Percentiles rank a stretch among this genome's conserved stretches.
These are phyloP conservation scores for Xyrichtys novacula DNA, from an alignment of 2,797 vertebrate genomes.

Conservation along the genomic window DNA sequence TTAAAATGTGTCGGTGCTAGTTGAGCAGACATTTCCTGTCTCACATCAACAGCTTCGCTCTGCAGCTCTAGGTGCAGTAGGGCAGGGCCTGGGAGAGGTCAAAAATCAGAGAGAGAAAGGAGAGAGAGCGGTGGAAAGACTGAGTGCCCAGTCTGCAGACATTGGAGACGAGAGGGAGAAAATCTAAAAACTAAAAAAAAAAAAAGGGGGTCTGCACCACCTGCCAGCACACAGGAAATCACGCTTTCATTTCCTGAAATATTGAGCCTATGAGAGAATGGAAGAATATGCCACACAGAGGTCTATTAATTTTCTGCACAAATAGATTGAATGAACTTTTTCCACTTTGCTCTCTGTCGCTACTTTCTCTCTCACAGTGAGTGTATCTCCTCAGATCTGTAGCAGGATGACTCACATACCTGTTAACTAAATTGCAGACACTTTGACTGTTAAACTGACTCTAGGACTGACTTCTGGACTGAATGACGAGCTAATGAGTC, in stretches of 20 bases:
- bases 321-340: slow-evolving; percentile 44
- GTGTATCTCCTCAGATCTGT: slow-evolving; percentile 1
- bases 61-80: slow-evolving; percentile 29
- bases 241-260: slow-evolving; percentile 65
- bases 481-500: slow-evolving; percentile 63
- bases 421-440: slow-evolving; percentile 34
- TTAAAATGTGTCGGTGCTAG: slow-evolving; percentile 43
- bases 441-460: slow-evolving; percentile 40
- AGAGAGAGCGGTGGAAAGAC: slow-evolving; percentile 32
- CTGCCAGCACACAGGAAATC: slow-evolving; percentile 50
- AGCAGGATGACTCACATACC: slow-evolving; percentile 34
- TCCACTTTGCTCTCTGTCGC: slow-evolving; percentile 31
- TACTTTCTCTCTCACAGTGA: slow-evolving; percentile 9
- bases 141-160: slow-evolving; percentile 46
- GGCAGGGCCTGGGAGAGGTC: slow-evolving; percentile 46
- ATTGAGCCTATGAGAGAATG: slow-evolving; percentile 62
- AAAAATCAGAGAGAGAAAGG: neutral
- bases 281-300: slow-evolving; percentile 42
- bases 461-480: slow-evolving; percentile 49
- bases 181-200: slow-evolving; percentile 27
- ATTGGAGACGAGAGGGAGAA: slow-evolving; percentile 33
- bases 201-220: neutral
- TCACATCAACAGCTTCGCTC: slow-evolving; percentile 46
- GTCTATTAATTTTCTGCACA: slow-evolving; percentile 40
- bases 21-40: slow-evolving; percentile 68